Base-by-base conservation (phyloP, 2,113 vertebrate genomes). In the Nasalis larvatus region DNA sequence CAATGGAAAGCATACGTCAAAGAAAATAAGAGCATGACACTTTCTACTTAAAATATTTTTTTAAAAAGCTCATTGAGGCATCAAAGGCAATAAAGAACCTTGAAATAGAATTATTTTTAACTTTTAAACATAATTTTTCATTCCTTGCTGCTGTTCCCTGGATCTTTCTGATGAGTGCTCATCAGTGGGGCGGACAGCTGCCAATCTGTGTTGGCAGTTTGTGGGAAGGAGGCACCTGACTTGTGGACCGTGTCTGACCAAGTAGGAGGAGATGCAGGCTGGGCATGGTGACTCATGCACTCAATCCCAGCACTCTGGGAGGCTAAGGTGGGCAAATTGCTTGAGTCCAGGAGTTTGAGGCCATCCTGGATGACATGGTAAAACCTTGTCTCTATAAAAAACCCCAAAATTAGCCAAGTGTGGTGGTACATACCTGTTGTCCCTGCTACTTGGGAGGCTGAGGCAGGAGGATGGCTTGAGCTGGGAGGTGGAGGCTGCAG, bases 1-100 rank as follows among this genome's bases (percentile, higher is more conserved):
- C 54, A 96, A 30, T 83, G 52, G 54, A 85, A 92, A 86, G 13
- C 52, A 49, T 37, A 86, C 40, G 95, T 91, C 54, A 35, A 68
- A 86, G 69, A 94, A 92, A 60, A 60, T 32, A 83, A 89, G 6
- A 87, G 35, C 6, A 37, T 60, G 89, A 27, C 11, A 63, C 81
- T 95, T 88, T 86, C 25, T 52, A 8, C 42, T 66, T 83, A 73
- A 91, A 68, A 49, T 21, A 4, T n/a, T 68, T 17, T 78, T 89
- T 2, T 1, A 45, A 37, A 73, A 90, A 96, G 37, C 68, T 68
- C 37, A 66, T 89, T 82, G 42, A 85, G 30, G 30, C 47, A 82
- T 81, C 30, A 69, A 83, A 73, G 83, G 69, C 32, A 68, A 88
- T 16, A 58, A 93, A 86, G 52, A 35, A 21, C 21, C 9, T 23